Base-by-base conservation (phyloP, 2,888 invertebrate species). In the Thyatira batis region DNA sequence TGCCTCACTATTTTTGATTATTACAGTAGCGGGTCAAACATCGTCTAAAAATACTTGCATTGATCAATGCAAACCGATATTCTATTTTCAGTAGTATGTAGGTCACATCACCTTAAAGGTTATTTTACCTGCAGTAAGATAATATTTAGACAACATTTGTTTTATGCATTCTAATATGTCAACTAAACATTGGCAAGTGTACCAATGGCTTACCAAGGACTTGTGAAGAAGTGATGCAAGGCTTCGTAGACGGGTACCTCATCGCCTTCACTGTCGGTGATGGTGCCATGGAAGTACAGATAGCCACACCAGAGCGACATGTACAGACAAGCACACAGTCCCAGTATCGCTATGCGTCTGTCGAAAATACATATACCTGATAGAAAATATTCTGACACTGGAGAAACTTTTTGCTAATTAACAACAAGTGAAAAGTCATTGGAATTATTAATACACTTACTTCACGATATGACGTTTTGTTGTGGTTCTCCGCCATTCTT, bases 231-330 rank as follows among this genome's bases (percentile, higher is more conserved):
- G 82, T 98, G 97, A 67, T 95, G 94, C 0, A 98, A 69, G 0
- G 98, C 98, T 79, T 98, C 98, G 57, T 97, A 95, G 2, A 98
- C 92, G 28, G 97, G 97, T 11, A 98, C 95, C 76, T 96, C 96
- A 60, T 98, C 97, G 0, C 98, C 98, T 58, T 96, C 95, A 63
- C 94, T 94, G 80, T 97, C 97, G 0, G 95, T 95, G 51, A 98
- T 93, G 57, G 95, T 96, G 11, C 97, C 97, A 77, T 98, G 97
- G 88, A 97, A 98, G 81, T 96, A 97, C 20, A 98, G 85, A 73
- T 95, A 97, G 53, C 96, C 95, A 48, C 93, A 89, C 95, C 97
- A 96, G 3, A 98, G 78, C 0, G 94, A 93, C 1, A 95, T 75
- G 80, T 97, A 98, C 3, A 95, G 67, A n/a, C 93, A 86, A 0